Evolutionary conservation across 2,113 vertebrate genomes (phyloP).

Genomic region (Peucedramus taeniatus): DNA sequence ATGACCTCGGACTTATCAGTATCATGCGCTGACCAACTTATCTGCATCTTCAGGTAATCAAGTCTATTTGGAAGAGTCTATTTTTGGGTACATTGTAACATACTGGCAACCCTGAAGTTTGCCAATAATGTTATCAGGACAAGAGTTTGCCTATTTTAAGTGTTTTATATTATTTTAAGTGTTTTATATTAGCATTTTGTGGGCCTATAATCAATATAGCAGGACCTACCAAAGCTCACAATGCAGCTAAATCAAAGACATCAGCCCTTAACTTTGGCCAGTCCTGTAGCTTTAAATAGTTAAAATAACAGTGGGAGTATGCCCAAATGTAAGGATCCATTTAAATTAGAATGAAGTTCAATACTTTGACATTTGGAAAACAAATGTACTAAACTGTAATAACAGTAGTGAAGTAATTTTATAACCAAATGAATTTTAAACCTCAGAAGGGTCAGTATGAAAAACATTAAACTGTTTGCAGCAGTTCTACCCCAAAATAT

Average conservation of each 20-base stretch:
- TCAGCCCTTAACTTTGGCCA: not conserved
- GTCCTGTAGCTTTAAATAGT: not conserved
- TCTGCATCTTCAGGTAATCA: not conserved
- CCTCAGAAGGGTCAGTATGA: not conserved
- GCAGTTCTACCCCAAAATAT: not conserved
- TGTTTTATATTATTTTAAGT: not conserved
- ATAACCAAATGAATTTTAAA: not conserved
- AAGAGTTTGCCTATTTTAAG: not conserved
- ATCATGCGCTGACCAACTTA: not conserved
- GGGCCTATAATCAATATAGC: not conserved
- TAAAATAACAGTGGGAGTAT: not conserved
- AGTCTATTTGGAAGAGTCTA: not conserved
- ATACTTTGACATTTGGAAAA: not conserved
- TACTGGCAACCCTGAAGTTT: not conserved
- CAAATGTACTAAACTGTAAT: not conserved
- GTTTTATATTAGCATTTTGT: not conserved
- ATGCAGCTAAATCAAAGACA: not conserved
- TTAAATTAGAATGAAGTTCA: not conserved
- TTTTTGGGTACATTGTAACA: not conserved
- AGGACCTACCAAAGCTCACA: not conserved
- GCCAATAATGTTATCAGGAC: not conserved
- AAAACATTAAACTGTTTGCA: not conserved
- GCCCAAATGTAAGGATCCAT: not conserved
- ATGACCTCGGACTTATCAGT: fast-evolving
- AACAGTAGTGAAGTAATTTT: not conserved